These are phyloP conservation scores for Sturmia bella DNA, from an alignment of 2,888 invertebrate species.

Conservation along the genomic window DNA sequence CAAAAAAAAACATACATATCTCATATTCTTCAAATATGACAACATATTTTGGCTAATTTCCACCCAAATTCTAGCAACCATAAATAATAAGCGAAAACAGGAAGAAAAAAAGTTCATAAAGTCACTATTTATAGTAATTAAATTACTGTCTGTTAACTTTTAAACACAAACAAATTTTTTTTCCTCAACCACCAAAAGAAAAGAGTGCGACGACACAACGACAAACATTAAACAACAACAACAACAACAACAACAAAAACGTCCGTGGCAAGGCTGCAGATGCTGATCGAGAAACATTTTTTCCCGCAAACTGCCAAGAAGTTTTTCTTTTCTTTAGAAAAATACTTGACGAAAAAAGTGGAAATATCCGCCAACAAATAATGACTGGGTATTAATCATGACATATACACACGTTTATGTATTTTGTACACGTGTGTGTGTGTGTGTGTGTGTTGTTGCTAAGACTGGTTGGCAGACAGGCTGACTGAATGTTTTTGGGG, in stretches of 20 bases:
- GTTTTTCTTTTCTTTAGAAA: constrained; percentile 42
- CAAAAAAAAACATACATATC: no score
- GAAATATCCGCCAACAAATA: constrained; percentile 65
- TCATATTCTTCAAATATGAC: constrained; percentile 1
- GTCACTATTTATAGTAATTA: constrained; percentile 69
- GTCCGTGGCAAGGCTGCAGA: not conserved
- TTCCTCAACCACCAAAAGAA: constrained; percentile 35
- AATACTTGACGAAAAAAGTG: constrained; percentile 5
- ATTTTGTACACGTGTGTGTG: not conserved
- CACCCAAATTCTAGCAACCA: not conserved
- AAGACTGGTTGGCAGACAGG: not conserved
- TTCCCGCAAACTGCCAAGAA: constrained; percentile 3
- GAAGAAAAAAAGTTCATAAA: constrained; percentile 60
- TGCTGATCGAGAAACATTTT: constrained; percentile 11
- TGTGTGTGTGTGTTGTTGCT: not conserved
- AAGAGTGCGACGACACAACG: constrained; percentile 14
- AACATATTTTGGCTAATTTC: constrained; percentile 27
- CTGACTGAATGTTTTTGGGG: constrained; percentile 43
- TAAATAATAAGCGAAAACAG: not conserved
- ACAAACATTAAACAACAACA: not conserved
- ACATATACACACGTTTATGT: not conserved
- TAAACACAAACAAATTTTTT: constrained; percentile 68
- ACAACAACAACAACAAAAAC: constrained; percentile 15
- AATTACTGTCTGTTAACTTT: constrained; percentile 69
- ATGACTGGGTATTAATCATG: constrained; percentile 68